These are phyloP conservation scores for Dinomys branickii DNA, from an alignment of 2,113 vertebrate species.

Conservation along the genomic window DNA sequence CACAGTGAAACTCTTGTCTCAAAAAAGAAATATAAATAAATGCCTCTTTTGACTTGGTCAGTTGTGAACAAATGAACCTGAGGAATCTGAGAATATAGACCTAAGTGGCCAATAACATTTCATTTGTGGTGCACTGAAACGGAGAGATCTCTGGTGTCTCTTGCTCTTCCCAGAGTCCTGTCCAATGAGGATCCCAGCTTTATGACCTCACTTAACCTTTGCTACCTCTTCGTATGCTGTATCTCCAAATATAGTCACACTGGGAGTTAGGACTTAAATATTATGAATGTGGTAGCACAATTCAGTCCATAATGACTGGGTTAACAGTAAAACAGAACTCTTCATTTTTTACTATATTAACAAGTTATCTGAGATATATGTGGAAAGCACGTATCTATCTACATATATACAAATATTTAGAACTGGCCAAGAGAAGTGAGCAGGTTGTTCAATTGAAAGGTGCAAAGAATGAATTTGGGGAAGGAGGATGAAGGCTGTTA, in stretches of 20 bases:
- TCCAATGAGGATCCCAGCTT: background rate
- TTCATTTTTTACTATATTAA: slow-evolving; percentile 56
- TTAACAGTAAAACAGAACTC: slow-evolving; percentile 40
- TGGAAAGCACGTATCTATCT: background rate
- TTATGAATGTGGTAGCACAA: background rate
- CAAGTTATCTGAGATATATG: background rate
- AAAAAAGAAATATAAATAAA: background rate
- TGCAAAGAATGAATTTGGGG: background rate
- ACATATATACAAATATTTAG: background rate
- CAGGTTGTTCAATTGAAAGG: slow-evolving; percentile 21
- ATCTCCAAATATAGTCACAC: slow-evolving; percentile 14
- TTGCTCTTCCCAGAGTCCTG: slow-evolving; percentile 37
- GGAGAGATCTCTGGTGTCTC: background rate
- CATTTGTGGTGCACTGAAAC: background rate
- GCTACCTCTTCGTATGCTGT: background rate
- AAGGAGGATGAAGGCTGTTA: background rate
- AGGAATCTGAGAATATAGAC: background rate
- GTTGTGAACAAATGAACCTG: background rate
- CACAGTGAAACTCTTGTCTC: background rate
- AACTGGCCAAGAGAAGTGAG: background rate
- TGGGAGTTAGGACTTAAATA: background rate
- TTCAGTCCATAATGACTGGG: background rate
- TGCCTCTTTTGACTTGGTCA: background rate
- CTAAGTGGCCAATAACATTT: background rate
- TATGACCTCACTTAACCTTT: slow-evolving; percentile 15